Conservation (phyloP, 1,140 invertebrate genomes). For the Coboldia fuscipes region DNA sequence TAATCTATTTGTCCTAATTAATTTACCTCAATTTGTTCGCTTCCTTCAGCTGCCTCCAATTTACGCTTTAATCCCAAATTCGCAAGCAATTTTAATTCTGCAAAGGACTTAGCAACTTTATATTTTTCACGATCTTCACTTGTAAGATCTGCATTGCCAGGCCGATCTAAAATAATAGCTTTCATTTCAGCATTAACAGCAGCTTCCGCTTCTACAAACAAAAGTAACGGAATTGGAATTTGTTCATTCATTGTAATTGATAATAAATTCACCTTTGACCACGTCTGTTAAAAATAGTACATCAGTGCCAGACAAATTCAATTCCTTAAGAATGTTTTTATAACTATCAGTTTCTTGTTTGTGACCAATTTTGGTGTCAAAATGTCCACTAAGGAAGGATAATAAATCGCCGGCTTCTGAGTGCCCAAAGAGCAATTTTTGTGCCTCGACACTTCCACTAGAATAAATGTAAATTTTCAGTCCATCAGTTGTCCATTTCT, state of each 20-base stretch:
- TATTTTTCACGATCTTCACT: constrained; percentile 34
- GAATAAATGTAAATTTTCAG: constrained; percentile 73
- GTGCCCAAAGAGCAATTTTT: constrained; percentile 69
- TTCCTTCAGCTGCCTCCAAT: constrained; percentile 12
- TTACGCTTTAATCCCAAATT: no score
- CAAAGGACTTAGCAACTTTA: constrained; percentile 31
- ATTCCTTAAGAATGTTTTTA: constrained; percentile 44
- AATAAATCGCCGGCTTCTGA: constrained; percentile 54
- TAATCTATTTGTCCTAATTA: not conserved
- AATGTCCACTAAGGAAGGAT: constrained; percentile 54
- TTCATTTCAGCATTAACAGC: constrained; percentile 49
- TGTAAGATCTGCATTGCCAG: constrained; percentile 48
- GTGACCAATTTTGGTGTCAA: constrained; percentile 64
- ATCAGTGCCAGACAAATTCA: constrained; percentile 35
- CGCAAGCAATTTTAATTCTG: constrained; percentile 23
- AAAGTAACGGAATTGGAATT: constrained; percentile 1
- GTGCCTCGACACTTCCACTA: constrained; percentile 76
- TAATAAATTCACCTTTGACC: constrained; percentile 37
- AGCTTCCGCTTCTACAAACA: constrained; percentile 51
- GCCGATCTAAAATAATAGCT: constrained; percentile 42
- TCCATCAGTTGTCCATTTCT: constrained; percentile 37
- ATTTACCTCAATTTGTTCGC: constrained; percentile 1
- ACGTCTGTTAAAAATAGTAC: constrained; percentile 74
- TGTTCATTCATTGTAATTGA: constrained; percentile 3
- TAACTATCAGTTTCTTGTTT: constrained; percentile 58